These are phyloP conservation scores for Sanderia malayensis DNA, from an alignment of 30 jellyfish, hydroid and myxozoan genomes.

Conservation along the genomic window DNA sequence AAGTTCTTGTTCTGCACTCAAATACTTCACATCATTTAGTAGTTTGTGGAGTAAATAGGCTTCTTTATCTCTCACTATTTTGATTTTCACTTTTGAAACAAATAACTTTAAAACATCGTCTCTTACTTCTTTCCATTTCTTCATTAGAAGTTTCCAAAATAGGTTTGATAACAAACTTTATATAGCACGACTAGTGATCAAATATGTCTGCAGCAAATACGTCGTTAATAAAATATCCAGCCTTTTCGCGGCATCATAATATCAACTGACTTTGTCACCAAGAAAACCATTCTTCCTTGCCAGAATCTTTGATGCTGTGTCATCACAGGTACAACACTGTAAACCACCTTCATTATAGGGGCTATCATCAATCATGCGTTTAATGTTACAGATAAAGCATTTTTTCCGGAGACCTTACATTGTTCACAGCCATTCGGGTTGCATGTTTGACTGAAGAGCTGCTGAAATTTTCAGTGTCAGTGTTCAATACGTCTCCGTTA, in stretches of 20 bases:
- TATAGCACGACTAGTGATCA: conserved; percentile 3
- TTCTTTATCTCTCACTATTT: background rate
- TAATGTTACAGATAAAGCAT: background rate
- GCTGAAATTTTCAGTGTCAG: background rate
- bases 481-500: background rate
- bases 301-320: background rate
- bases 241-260: background rate
- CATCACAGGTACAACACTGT: background rate
- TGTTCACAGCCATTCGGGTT: background rate
- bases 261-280: background rate
- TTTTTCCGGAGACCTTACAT: background rate
- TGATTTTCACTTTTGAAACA: background rate
- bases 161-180: background rate
- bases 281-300: background rate
- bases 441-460: background rate
- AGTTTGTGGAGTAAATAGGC: background rate
- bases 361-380: background rate
- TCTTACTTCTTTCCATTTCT: background rate
- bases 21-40: background rate
- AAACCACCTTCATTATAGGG: background rate
- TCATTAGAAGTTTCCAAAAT: background rate
- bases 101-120: background rate
- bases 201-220: background rate
- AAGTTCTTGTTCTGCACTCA: background rate
- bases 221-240: background rate